Evolutionary conservation across 35 echinoderm and acorn worm genomes (phyloP), one percentile per base, ranked within the genome.

Genomic region (Holothuria glaberrima): DNA sequence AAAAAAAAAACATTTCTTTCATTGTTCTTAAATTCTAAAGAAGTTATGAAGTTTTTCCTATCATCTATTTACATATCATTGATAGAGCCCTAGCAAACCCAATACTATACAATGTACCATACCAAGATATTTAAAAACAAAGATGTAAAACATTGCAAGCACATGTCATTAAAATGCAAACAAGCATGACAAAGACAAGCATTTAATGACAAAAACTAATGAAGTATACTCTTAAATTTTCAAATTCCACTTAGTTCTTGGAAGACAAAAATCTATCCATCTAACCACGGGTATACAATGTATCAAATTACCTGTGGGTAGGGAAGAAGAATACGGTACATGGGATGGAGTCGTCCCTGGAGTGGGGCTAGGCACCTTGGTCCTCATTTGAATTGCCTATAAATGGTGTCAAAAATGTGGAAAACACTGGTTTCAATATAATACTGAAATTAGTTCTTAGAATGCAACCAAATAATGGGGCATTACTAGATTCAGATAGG

Each of bases 361-460:
- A 24, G 85, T 87, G 17, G 85, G 85, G 58, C 85, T 87, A n/a
- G 85, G 35, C 41, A 87, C 85, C 85, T 87, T 87, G 13, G 61
- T 87, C 63, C 85, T 87, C 44, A 71, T 67, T 59, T 87, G 85
- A 5, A 62, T 87, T 27, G 85, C 66, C 61, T 87, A 35, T 25
- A 61, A 67, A 87, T n/a, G 26, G 44, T 24, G 27, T n/a, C 25
- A 21, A 48, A 48, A 48, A 25, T 52, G 24, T 78, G 35, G 24
- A 48, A 78, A 54, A 54, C 16, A 54, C 13, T 14, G 12, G 1
- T 54, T 54, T 5, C 9, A 54, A 54, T 14, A 14, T 14, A 54
- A 54, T 0, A 9, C 5, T 9, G 50, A 2, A 54, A 12, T 54
- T 17, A 5, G 50, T 1, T 14, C 50, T n/a, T n/a, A n/a, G n/a